A percentile compares a stretch with the other conserved stretches of the same genome.
These are phyloP conservation scores for Sphenodon punctatus DNA, from an alignment of 2,797 vertebrate genomes.

Conservation along the genomic window DNA sequence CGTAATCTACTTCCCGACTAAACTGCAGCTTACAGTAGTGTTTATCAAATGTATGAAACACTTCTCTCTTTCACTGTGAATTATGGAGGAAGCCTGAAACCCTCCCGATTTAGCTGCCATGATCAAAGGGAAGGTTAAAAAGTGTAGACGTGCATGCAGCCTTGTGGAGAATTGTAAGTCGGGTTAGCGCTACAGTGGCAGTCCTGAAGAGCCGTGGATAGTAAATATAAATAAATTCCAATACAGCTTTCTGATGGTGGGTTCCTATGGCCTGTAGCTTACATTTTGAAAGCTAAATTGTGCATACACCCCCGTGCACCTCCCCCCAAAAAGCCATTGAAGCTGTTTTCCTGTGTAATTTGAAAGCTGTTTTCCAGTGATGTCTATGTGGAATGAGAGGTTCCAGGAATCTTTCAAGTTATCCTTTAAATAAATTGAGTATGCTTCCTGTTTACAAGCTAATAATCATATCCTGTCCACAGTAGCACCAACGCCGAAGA, in stretches of 20 bases:
- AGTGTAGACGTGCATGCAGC: neutral
- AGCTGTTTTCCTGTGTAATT: neutral
- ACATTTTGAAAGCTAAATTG: neutral
- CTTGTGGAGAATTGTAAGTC: neutral
- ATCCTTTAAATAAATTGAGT: neutral
- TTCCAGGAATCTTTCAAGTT: neutral
- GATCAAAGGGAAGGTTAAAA: neutral
- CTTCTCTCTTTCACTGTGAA: neutral
- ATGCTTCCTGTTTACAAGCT: neutral
- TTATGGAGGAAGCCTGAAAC: neutral
- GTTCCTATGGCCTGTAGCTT: accelerated
- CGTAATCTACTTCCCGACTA: neutral
- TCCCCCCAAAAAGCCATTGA: neutral
- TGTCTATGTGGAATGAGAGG: neutral
- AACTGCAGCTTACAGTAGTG: neutral
- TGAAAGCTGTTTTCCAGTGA: neutral
- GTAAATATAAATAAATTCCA: neutral
- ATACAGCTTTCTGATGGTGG: neutral
- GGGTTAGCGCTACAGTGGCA: accelerated
- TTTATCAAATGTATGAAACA: neutral
- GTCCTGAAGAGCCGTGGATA: neutral
- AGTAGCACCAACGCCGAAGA: neutral
- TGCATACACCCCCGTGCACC: too few relatives aligned
- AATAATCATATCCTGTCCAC: accelerated
- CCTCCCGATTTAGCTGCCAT: neutral